phyloP scores from a whole-genome alignment of 2,113 vertebrate genomes.

The Psettodes erumei region DNA sequence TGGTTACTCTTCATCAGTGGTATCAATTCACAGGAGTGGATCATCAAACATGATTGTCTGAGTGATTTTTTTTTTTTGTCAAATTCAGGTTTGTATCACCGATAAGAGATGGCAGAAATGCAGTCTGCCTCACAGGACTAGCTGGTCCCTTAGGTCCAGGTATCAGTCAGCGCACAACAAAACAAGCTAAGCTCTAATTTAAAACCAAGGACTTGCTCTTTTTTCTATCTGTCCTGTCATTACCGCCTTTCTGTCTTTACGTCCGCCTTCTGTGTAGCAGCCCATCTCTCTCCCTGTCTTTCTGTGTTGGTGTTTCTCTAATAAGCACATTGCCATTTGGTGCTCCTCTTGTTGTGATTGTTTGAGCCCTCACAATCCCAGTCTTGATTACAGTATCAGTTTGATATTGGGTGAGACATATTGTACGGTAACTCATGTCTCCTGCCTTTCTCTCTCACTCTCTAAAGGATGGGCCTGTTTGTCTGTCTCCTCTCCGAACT shows the following conservation, averaged over 20 bases:
- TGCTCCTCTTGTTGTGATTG: constrained; percentile 65
- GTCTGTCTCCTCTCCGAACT: neutral
- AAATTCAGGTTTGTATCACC: constrained; percentile 34
- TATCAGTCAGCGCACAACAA: constrained; percentile 48
- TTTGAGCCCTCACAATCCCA: constrained; percentile 43
- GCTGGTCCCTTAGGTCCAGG: constrained; percentile 31
- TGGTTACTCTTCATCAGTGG: constrained; percentile 31
- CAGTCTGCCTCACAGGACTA: constrained; percentile 7
- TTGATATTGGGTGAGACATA: constrained; percentile 22
- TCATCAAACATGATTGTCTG: constrained; percentile 43
- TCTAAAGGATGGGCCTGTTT: constrained; percentile 27
- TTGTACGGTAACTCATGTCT: constrained; percentile 36
- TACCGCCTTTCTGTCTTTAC: constrained; percentile 34
- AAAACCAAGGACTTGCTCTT: constrained; percentile 43
- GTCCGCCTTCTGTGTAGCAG: constrained; percentile 52
- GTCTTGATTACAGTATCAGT: constrained; percentile 33
- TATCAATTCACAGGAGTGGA: constrained; percentile 31
- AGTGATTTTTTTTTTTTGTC: neutral
- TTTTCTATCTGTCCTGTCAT: constrained; percentile 50
- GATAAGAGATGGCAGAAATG: constrained; percentile 15
- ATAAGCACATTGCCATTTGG: constrained; percentile 67
- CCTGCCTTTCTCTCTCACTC: constrained; percentile 7
- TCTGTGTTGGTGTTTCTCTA: constrained; percentile 55
- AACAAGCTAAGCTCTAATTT: constrained; percentile 38
- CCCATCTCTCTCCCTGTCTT: constrained; percentile 44